Base-by-base conservation (phyloP, 1,140 invertebrate species). In the Diplogasteroides magnus region DNA sequence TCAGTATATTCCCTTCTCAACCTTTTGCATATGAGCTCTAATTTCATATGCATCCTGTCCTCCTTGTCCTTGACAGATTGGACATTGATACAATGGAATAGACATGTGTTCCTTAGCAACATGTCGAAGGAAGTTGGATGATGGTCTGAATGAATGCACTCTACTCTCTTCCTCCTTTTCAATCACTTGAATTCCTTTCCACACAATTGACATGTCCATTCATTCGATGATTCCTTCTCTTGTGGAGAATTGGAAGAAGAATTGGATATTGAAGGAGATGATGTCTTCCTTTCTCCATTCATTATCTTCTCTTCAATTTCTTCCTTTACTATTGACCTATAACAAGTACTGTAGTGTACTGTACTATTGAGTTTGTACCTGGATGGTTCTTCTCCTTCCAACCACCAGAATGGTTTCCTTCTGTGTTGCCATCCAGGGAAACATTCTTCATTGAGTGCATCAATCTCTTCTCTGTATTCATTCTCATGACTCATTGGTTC, bases 401-500 rank as follows among this genome's bases (percentile, higher is more conserved):
- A 6, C 6, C 23, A 13, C 23, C 59, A 6, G 11, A 61, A 14
- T 61, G 11, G 11, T 23, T 58, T 73, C 25, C 57, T 59, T 31
- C 71, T 67, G 14, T 71, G 60, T 62, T 73, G 69, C 76, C 73
- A 76, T 6, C 77, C 77, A 25, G 77, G 77, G 61, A 78, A 78
- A 65, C 77, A 78, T 60, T 78, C 59, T 57, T 79, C 77, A 67
- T 78, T 78, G 27, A 80, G 70, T n/a, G 28, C 61, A 48, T 78
- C 78, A 60, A 78, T 78, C 62, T 77, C 71, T n/a, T 78, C 68
- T 13, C 77, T 23, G 61, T 68, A 78, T 58, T 73, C 31, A 23
- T 63, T 37, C 32, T 78, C 77, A 61, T 78, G 77, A 13, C 77
- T 77, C n/a, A 78, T 74, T 19, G 77, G 77, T 58, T 79, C 75